Evolutionary conservation across 2,888 invertebrate genomes (phyloP).

Genomic region (Halictus quadricinctus): DNA sequence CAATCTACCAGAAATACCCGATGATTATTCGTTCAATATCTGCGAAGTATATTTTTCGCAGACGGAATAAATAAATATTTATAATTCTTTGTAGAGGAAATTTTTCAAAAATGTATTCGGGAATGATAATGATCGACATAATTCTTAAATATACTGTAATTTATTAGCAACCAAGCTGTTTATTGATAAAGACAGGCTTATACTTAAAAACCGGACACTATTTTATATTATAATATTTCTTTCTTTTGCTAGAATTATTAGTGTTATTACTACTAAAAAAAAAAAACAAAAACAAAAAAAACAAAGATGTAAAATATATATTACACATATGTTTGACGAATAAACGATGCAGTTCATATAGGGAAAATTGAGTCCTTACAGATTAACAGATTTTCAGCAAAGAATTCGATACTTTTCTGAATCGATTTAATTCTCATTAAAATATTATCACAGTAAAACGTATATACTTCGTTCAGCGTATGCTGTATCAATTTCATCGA

Average conservation of each 20-base stretch:
- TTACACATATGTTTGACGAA: conserved; percentile 4
- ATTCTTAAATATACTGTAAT: conserved; percentile 39
- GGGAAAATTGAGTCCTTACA: conserved; percentile 17
- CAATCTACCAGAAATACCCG: neutral
- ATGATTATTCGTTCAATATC: neutral
- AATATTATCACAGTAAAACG: conserved; percentile 40
- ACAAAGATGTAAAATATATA: conserved; percentile 12
- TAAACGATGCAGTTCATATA: conserved; percentile 26
- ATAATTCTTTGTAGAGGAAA: neutral
- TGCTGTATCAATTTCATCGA: conserved; percentile 12
- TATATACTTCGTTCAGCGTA: conserved; percentile 17
- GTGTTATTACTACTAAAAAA: conserved; percentile 16
- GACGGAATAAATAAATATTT: neutral
- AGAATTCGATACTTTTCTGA: conserved; percentile 18
- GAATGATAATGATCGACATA: neutral
- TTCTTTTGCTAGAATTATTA: conserved; percentile 33
- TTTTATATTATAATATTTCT: conserved; percentile 30
- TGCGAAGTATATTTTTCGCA: neutral
- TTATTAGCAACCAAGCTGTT: conserved; percentile 47
- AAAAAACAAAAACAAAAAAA: neutral
- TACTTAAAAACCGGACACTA: conserved; percentile 33
- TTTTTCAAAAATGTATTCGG: neutral
- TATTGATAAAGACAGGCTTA: conserved; percentile 32
- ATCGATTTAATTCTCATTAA: conserved; percentile 27
- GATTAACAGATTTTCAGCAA: conserved; percentile 11